Percentiles rank a stretch among this genome's conserved stretches.
phyloP scores from a whole-genome alignment of 92 coral and sea anemone species.

The Diadumene lineata region DNA sequence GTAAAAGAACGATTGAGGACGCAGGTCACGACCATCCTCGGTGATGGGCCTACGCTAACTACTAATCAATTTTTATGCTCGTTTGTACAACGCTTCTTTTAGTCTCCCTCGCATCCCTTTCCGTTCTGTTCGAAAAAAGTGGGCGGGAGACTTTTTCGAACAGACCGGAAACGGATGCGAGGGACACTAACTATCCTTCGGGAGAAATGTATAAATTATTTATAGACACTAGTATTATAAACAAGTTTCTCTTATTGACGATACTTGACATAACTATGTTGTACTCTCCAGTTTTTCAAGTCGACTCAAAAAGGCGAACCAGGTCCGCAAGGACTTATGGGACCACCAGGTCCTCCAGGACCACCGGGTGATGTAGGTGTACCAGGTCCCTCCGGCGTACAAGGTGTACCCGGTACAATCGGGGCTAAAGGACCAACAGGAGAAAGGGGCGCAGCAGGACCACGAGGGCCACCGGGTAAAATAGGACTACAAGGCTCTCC shows the following conservation, averaged over 20 bases:
- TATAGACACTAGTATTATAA: neutral
- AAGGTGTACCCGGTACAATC: slow-evolving; percentile 18
- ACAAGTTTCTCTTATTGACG: neutral
- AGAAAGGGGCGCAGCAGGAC: slow-evolving; percentile 23
- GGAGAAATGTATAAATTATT: too few relatives aligned
- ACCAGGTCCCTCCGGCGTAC: slow-evolving; percentile 16
- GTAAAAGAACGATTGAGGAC: too few relatives aligned
- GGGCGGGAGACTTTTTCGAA: too few relatives aligned
- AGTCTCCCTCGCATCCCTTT: too few relatives aligned
- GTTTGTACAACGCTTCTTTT: too few relatives aligned
- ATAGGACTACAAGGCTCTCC: slow-evolving; percentile 30
- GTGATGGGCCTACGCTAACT: too few relatives aligned
- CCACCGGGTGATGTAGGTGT: slow-evolving; percentile 26
- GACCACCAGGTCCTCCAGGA: slow-evolving; percentile 35
- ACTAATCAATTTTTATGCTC: too few relatives aligned
- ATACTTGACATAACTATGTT: too few relatives aligned
- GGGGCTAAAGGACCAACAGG: slow-evolving; percentile 31
- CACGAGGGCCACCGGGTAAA: slow-evolving; percentile 15
- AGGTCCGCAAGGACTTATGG: slow-evolving; percentile 41
- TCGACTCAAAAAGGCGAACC: slow-evolving; percentile 4
- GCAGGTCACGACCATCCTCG: too few relatives aligned
- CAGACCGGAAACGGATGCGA: too few relatives aligned
- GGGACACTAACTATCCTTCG: too few relatives aligned
- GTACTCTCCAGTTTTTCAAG: neutral
- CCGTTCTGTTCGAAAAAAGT: too few relatives aligned